Evolutionary conservation across 1,140 invertebrate genomes (phyloP).

Genomic region (Ctenoplectra terminalis): DNA sequence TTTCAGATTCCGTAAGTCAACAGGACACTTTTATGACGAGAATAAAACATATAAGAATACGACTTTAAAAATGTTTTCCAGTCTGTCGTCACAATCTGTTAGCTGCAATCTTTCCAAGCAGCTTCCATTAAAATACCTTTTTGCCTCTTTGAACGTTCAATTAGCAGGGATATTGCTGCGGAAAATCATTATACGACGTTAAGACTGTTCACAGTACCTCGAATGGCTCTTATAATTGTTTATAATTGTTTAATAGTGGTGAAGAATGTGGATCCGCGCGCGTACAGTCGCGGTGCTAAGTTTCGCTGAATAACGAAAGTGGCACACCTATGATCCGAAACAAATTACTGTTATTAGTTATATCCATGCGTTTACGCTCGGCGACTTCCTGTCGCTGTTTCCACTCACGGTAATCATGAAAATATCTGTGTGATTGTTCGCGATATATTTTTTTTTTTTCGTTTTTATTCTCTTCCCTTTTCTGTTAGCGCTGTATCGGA

Average conservation of each 20-base stretch:
- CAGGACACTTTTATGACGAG: too few species aligned
- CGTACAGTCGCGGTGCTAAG: background rate
- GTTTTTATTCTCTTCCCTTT: background rate
- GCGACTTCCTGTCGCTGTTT: slow-evolving; percentile 42
- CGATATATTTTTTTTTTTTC: background rate
- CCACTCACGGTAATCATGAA: slow-evolving; percentile 27
- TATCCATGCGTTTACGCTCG: slow-evolving; percentile 16
- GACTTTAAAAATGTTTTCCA: too few species aligned
- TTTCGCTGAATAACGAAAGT: slow-evolving; percentile 31
- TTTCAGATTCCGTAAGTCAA: too few species aligned
- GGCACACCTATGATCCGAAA: slow-evolving; percentile 34
- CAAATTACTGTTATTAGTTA: slow-evolving; percentile 46
- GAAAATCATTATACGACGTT: background rate
- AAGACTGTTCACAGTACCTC: background rate
- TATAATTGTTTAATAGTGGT: slow-evolving; percentile 3
- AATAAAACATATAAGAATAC: too few species aligned
- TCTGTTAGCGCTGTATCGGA: background rate
- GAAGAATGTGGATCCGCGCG: background rate
- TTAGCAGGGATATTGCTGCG: background rate
- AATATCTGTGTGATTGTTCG: slow-evolving; percentile 36
- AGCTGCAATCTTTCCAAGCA: background rate
- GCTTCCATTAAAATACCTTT: background rate
- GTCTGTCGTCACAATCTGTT: too few species aligned
- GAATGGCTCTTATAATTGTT: background rate
- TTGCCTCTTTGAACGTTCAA: background rate